Conservation (phyloP, 2,797 vertebrate genomes). For the Gallinago stenura region DNA sequence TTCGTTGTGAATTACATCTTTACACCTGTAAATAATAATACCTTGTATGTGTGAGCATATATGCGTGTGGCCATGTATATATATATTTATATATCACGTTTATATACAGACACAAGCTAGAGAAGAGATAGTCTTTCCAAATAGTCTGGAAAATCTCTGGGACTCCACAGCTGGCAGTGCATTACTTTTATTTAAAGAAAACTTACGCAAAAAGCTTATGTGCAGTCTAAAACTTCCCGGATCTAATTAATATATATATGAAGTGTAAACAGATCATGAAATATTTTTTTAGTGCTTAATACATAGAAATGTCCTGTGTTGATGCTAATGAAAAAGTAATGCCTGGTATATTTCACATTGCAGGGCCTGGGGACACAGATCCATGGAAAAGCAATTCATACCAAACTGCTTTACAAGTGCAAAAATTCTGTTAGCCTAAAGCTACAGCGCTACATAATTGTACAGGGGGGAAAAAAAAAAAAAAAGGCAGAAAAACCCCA, state of each 20-base stretch:
- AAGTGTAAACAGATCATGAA: constrained; percentile 60
- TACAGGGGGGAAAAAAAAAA: not conserved
- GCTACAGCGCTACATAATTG: constrained; percentile 54
- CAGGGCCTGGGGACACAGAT: constrained; percentile 59
- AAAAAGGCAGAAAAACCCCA: not conserved
- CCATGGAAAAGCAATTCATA: constrained; percentile 66
- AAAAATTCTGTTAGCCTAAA: constrained; percentile 72
- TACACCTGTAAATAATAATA: constrained; percentile 33
- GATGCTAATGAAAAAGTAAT: constrained; percentile 67
- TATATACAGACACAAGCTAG: not conserved
- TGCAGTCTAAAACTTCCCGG: constrained; percentile 24
- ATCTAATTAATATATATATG: constrained; percentile 48
- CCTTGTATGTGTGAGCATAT: not conserved
- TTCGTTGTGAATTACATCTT: not conserved
- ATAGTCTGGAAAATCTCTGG: constrained; percentile 19
- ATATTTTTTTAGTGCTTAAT: constrained; percentile 66
- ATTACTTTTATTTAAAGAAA: constrained; percentile 53
- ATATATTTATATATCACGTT: constrained; percentile 9
- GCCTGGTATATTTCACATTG: constrained; percentile 53
- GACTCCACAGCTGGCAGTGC: not conserved
- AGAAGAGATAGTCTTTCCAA: constrained; percentile 23
- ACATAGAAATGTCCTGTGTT: constrained; percentile 37
- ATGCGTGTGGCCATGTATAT: constrained; percentile 10
- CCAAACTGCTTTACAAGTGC: constrained; percentile 71
- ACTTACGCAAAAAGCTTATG: not conserved